These are phyloP conservation scores for Nasonia vitripennis DNA, from an alignment of 1,140 invertebrate genomes.

Conservation along the genomic window DNA sequence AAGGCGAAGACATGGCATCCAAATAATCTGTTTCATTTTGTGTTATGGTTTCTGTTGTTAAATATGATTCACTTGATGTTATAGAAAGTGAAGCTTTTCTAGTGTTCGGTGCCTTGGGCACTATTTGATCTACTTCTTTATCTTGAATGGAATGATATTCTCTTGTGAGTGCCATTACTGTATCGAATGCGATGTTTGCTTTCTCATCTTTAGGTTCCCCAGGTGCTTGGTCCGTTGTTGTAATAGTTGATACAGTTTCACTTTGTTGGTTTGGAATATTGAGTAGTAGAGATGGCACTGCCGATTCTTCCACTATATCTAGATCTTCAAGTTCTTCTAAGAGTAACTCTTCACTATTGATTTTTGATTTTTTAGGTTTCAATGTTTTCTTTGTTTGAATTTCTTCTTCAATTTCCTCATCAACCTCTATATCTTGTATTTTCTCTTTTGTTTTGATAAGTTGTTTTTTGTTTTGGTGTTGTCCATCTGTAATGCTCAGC, in stretches of 20 bases:
- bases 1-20: conserved; percentile 71
- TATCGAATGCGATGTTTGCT: conserved; percentile 76
- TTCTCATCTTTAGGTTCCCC: conserved; percentile 70
- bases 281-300: conserved; percentile 60
- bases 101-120: conserved; percentile 66
- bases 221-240: conserved; percentile 74
- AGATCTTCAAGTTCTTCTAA: conserved; percentile 73
- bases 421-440: conserved; percentile 57
- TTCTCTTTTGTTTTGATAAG: conserved; percentile 57
- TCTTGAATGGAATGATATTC: conserved; percentile 75
- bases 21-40: conserved; percentile 76
- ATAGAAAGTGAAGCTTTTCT: conserved; percentile 75
- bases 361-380: conserved; percentile 63
- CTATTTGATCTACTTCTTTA: conserved; percentile 74
- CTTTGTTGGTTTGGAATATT: conserved; percentile 72
- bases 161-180: conserved; percentile 75
- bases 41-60: conserved; percentile 78
- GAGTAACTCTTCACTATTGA: conserved; percentile 65
- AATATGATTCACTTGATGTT: conserved; percentile 77
- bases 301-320: conserved; percentile 61
- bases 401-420: conserved; percentile 59
- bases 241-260: conserved; percentile 75
- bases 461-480: conserved; percentile 51
- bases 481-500: conserved; percentile 47
- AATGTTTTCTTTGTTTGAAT: conserved; percentile 57